Percentiles rank a stretch among this genome's conserved stretches.
Evolutionary conservation across 2,888 invertebrate species (phyloP).

Genomic region (Brenthis ino): DNA sequence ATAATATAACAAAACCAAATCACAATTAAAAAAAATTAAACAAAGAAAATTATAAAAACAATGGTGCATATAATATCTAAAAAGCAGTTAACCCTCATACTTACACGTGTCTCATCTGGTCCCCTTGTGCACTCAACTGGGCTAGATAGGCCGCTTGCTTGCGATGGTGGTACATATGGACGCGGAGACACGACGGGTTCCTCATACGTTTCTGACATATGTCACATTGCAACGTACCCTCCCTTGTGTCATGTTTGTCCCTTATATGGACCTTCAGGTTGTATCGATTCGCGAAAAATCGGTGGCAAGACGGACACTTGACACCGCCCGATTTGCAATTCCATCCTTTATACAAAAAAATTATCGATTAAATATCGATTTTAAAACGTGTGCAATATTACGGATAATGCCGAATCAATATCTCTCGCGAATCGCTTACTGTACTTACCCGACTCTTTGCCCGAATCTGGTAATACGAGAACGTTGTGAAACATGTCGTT

Average conservation of each 20-base stretch:
- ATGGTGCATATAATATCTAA: conserved; percentile 1
- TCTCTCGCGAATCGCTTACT: conserved; percentile 35
- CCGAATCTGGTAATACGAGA: conserved; percentile 70
- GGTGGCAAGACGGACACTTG: conserved; percentile 84
- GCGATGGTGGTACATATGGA: conserved; percentile 85
- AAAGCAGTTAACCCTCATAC: conserved; percentile 37
- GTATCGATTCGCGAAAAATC: conserved; percentile 85
- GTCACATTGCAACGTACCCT: conserved; percentile 85
- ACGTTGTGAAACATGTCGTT: conserved; percentile 74
- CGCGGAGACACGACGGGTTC: conserved; percentile 84
- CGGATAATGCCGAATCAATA: neutral
- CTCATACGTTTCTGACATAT: conserved; percentile 87
- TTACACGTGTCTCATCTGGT: conserved; percentile 60
- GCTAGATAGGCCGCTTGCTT: conserved; percentile 81
- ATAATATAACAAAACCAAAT: no score
- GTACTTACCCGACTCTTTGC: conserved; percentile 68
- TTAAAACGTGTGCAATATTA: neutral
- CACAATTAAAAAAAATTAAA: conserved; percentile 36
- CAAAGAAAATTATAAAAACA: conserved; percentile 16
- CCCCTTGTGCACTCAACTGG: conserved; percentile 62
- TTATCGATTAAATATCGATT: conserved; percentile 13
- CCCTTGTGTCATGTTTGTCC: conserved; percentile 86
- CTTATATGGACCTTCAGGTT: conserved; percentile 88
- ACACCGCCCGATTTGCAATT: conserved; percentile 80
- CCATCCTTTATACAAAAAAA: conserved; percentile 56